Conservation (phyloP, 2,888 invertebrate genomes). For the Melieria picta region DNA sequence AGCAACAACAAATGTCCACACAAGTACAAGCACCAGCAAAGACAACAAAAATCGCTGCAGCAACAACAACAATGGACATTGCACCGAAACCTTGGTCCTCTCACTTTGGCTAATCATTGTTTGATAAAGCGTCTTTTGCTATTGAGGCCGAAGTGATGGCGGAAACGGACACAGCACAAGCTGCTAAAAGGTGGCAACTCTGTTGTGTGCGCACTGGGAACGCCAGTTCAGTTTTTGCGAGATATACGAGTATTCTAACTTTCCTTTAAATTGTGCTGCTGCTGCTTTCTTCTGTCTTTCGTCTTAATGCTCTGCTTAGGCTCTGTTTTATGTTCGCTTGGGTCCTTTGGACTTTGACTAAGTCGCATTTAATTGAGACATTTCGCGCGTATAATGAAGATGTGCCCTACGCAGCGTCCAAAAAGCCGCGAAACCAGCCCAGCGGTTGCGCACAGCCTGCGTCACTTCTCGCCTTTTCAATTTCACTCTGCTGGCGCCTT, state of each 20-base stretch:
- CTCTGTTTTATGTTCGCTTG: constrained; percentile 7
- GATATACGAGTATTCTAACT: not conserved
- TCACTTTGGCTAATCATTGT: not conserved
- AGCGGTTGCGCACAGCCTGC: not conserved
- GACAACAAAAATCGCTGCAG: no score
- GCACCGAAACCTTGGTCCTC: no score
- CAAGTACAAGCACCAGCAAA: no score
- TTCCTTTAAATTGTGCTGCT: not conserved
- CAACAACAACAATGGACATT: no score
- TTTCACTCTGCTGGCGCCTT: no score
- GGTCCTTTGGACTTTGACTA: constrained; percentile 14
- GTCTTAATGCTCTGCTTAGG: not conserved
- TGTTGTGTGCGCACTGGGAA: no score
- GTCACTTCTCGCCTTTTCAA: not conserved
- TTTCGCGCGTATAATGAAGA: constrained; percentile 26
- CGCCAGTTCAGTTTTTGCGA: not conserved
- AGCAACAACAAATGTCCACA: no score
- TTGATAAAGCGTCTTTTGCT: not conserved
- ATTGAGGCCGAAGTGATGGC: not conserved
- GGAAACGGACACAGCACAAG: not conserved
- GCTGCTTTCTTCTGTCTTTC: not conserved
- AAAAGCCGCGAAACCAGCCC: not conserved
- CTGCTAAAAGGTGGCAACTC: no score
- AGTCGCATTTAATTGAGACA: constrained; percentile 28
- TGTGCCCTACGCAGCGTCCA: not conserved